These are phyloP conservation scores for Microcebus jonahi DNA, from an alignment of 2,113 vertebrate species.

Conservation along the genomic window DNA sequence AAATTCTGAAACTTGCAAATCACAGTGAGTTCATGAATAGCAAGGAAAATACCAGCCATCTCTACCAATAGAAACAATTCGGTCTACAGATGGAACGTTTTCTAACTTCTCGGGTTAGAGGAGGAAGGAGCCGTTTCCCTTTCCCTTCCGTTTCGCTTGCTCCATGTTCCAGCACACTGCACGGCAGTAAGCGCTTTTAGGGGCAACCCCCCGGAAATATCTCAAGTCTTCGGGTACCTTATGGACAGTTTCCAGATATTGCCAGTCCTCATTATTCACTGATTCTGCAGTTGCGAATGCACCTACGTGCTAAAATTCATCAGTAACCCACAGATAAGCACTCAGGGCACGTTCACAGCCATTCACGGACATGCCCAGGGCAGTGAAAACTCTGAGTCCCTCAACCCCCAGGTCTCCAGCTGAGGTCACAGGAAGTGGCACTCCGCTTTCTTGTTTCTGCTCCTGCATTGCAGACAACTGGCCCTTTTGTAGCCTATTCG, in stretches of 20 bases:
- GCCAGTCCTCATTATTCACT: neutral
- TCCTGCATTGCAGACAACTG: fast-evolving
- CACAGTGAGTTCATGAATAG: neutral
- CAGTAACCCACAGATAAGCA: too few species aligned
- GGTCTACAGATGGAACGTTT: neutral
- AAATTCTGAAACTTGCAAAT: constrained; percentile 51
- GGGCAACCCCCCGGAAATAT: neutral
- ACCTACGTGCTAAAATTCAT: neutral
- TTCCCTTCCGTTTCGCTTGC: too few species aligned
- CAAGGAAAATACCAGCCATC: neutral
- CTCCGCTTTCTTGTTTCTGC: too few species aligned
- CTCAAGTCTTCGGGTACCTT: neutral
- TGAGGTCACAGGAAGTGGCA: fast-evolving
- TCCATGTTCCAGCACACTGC: neutral
- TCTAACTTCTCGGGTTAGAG: neutral
- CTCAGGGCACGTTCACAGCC: fast-evolving
- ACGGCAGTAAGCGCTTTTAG: fast-evolving
- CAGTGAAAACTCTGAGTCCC: neutral
- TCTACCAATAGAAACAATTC: neutral
- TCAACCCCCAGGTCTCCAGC: fast-evolving
- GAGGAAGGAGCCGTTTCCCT: neutral
- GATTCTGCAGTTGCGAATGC: neutral
- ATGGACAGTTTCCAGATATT: neutral
- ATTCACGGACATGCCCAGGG: neutral
- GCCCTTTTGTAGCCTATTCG: neutral